Base-by-base conservation (phyloP, 2,113 vertebrate genomes). In the Oxyruncus cristatus region DNA sequence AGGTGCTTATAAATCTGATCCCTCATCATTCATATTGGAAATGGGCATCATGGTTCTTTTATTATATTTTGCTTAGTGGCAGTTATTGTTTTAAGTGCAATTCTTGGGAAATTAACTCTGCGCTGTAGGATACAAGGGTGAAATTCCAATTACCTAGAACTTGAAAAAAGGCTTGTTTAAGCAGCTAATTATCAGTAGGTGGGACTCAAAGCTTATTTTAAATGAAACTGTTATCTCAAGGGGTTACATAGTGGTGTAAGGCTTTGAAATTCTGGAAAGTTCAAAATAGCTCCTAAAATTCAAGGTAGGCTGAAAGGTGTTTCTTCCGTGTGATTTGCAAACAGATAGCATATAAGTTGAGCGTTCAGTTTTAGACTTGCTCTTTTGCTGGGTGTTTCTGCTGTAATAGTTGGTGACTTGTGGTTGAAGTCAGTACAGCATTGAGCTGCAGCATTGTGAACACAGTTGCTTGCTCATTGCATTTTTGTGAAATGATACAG, bases 111-210 rank as follows among this genome's bases (percentile, higher is more conserved):
- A 50, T 41, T 46, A 50, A 39, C 8, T n/a, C 9, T 0, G 0
- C 7, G 1, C 71, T 86, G 68, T 67, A 39, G 39, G 6, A 5
- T 41, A 10, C 12, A 6, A 2, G 11, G 15, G 10, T 81, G 53
- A 46, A 14, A 37, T n/a, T 42, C 66, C 22, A 58, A 8, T 66
- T 41, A 16, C 0, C 1, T 23, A 2, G 49, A n/a, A 8, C 14
- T 58, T 82, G 49, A n/a, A 37, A 85, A 85, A 80, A 22, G 39
- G 21, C 11, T 47, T 86, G 16, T 53, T 84, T 58, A 39, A 66
- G 13, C 23, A 67, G 6, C 11, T 67, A 14, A 9, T 52, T 4
- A 6, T 56, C 7, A 14, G 8, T 53, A 63, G 16, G 10, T 63
- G 21, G 14, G 33, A 77, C 42, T 82, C 18, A 35, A 63, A 73